These are phyloP conservation scores for Scolopax rusticola DNA, from an alignment of 2,797 vertebrate species.

Conservation along the genomic window DNA sequence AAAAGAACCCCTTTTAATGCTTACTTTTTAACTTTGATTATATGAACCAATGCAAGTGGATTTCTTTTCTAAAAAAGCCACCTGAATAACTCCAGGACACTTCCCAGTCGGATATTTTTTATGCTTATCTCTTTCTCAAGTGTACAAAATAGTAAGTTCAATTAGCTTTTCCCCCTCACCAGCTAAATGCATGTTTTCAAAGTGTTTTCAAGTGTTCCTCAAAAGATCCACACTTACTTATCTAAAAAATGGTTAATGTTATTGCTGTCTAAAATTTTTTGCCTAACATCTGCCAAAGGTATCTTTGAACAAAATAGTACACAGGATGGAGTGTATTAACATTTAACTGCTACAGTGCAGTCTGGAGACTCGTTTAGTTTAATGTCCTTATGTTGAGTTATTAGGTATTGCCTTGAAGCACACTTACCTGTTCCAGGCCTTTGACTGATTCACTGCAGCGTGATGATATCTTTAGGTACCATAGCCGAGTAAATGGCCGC, in stretches of 20 bases:
- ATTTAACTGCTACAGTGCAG: neutral
- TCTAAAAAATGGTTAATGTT: neutral
- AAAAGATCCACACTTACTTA: neutral
- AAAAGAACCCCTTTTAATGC: neutral
- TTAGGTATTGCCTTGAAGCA: neutral
- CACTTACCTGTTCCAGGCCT: neutral
- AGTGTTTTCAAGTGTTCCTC: neutral
- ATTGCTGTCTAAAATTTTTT: neutral
- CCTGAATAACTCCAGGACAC: neutral
- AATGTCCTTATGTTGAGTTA: neutral
- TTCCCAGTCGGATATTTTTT: neutral
- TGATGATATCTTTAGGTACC: neutral
- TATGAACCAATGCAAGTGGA: accelerated
- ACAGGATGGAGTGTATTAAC: neutral
- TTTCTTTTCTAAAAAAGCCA: neutral
- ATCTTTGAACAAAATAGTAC: neutral
- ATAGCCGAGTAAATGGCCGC: neutral
- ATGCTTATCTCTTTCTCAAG: neutral
- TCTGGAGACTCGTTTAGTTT: neutral
- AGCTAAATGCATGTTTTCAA: neutral
- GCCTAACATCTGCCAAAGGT: neutral
- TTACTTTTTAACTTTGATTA: neutral
- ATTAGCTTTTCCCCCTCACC: neutral
- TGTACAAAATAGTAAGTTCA: neutral
- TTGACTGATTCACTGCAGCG: neutral